These are phyloP conservation scores for Orchesella cincta DNA, from an alignment of 1,140 invertebrate genomes.

Conservation along the genomic window DNA sequence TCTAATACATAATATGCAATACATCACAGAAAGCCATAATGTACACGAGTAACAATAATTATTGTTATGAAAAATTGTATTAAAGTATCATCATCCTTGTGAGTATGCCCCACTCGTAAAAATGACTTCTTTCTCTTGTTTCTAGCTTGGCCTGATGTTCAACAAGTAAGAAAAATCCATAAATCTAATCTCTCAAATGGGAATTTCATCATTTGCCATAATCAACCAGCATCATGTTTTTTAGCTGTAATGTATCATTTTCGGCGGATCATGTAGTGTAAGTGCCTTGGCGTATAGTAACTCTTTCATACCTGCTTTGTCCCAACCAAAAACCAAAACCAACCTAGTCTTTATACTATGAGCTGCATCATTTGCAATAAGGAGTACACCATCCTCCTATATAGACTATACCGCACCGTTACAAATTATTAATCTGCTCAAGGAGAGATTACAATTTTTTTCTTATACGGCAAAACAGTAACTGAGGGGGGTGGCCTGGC, in stretches of 20 bases:
- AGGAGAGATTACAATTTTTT: neutral
- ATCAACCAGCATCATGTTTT: too few species aligned
- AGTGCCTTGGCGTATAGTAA: neutral
- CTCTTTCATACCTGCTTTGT: neutral
- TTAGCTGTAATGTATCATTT: neutral
- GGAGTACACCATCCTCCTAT: too few species aligned
- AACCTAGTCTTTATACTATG: neutral
- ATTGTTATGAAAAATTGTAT: too few species aligned
- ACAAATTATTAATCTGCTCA: conserved; percentile 24
- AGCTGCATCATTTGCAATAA: too few species aligned
- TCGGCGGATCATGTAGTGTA: neutral
- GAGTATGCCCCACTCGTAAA: too few species aligned
- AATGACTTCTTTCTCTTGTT: too few species aligned
- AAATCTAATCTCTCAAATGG: conserved; percentile 12
- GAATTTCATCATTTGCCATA: conserved; percentile 11
- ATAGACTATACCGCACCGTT: conserved; percentile 2
- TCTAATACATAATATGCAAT: too few species aligned
- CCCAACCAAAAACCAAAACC: neutral
- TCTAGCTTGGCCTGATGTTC: too few species aligned
- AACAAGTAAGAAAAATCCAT: neutral
- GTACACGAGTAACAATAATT: too few species aligned
- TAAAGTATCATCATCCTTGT: neutral
- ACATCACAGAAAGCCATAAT: too few species aligned
- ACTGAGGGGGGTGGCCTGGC: neutral
- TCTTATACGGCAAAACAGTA: neutral